A percentile compares a stretch with the other conserved stretches of the same genome.
Conservation (phyloP, 2,888 invertebrate genomes). For the Perizoma affinitatum region DNA sequence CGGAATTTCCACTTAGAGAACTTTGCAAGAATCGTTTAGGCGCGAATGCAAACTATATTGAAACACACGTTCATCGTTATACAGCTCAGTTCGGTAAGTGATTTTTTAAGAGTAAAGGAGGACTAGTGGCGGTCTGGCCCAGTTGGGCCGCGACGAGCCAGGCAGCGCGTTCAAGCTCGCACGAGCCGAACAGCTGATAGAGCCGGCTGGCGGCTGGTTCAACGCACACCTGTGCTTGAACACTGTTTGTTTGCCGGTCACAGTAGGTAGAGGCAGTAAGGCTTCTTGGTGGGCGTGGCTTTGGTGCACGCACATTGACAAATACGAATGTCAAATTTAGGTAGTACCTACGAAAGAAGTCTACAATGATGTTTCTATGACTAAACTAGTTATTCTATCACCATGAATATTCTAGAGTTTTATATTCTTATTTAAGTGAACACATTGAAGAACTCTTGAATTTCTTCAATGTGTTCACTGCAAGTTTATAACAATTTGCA, state of each 20-base stretch:
- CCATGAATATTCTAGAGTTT: too few species aligned
- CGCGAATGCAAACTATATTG: not conserved
- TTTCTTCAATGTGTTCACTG: too few species aligned
- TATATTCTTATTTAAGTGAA: too few species aligned
- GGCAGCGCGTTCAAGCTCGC: conserved; percentile 58
- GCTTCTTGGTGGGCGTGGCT: not conserved
- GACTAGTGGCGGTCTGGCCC: conserved; percentile 31
- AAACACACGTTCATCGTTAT: not conserved
- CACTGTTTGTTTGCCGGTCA: conserved; percentile 18
- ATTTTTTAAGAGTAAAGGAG: conserved; percentile 3
- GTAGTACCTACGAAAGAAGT: too few species aligned
- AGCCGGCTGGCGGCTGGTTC: conserved; percentile 47
- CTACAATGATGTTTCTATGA: too few species aligned
- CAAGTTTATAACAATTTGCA: too few species aligned
- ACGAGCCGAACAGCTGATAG: conserved; percentile 75
- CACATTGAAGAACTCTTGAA: too few species aligned
- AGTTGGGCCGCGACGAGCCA: conserved; percentile 27
- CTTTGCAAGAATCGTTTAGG: not conserved
- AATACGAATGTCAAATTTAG: not conserved
- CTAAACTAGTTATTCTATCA: too few species aligned
- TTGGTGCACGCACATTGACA: conserved; percentile 5
- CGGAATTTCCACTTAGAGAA: conserved; percentile 11
- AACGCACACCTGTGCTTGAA: conserved; percentile 71
- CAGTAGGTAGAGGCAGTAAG: conserved; percentile 16
- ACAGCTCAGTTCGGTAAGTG: conserved; percentile 3